These are phyloP conservation scores for Eurois occulta DNA, from an alignment of 2,888 invertebrate genomes.

Conservation along the genomic window DNA sequence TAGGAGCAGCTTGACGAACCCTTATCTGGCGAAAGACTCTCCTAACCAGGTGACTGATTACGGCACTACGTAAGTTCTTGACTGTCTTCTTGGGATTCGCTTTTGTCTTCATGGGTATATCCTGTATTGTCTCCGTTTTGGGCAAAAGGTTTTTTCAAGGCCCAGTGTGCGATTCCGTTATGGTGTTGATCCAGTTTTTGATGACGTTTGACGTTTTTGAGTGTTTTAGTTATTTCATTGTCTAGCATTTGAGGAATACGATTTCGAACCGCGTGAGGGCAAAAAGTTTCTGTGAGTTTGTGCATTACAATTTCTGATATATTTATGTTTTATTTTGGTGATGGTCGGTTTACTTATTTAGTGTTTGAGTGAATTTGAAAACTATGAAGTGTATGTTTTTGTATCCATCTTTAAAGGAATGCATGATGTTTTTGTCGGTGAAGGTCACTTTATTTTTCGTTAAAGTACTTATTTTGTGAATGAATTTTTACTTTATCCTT, in stretches of 20 bases:
- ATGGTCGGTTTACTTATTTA: background rate
- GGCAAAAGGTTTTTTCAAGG: background rate
- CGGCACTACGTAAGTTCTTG: conserved; percentile 71
- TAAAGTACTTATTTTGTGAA: background rate
- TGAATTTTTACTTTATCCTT: background rate
- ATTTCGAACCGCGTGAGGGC: background rate
- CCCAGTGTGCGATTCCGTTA: background rate
- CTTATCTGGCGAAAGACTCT: conserved; percentile 43
- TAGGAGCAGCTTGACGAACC: conserved; percentile 69
- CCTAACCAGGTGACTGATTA: conserved; percentile 58
- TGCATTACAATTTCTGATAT: too few species aligned
- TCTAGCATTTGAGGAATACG: background rate
- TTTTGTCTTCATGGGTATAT: conserved; percentile 39
- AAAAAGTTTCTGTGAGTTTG: background rate
- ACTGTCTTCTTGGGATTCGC: conserved; percentile 33
- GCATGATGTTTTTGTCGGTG: conserved; percentile 14
- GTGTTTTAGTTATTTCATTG: too few species aligned
- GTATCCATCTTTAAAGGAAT: background rate
- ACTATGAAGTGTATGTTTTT: background rate
- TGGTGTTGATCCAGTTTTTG: background rate
- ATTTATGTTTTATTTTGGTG: conserved; percentile 13
- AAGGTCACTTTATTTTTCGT: conserved; percentile 23
- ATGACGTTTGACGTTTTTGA: too few species aligned
- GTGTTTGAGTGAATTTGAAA: background rate
- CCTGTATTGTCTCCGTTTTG: background rate